Evolutionary conservation across 30 jellyfish, hydroid and myxozoan genomes (phyloP), one percentile per base, ranked within the genome.

Genomic region (Morbakka virulenta): DNA sequence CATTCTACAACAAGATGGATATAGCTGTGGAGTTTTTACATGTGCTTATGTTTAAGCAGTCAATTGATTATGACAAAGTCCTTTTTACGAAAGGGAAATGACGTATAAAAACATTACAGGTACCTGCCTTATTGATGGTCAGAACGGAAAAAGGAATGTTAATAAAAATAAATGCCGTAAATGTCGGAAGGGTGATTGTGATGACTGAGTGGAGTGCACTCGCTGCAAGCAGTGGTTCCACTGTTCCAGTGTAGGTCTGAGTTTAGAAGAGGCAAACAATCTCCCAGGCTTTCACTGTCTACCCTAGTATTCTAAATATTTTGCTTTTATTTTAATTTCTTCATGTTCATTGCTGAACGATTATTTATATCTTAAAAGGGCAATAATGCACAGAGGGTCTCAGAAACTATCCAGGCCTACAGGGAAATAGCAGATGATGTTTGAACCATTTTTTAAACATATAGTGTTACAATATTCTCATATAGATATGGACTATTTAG

Each of bases 21-120:
- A 23, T 47, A 76, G 64, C 32, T 76, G 88, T 34, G 88, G 85
- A 6, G 87, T 76, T 29, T 76, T 57, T 64, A 84, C 64, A 31
- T 76, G 88, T 47, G 29, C 69, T 32, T 52, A 76, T 76, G 88
- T 53, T 28, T 3, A 32, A 53, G 23, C 21, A 53, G 25, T 32
- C 69, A 3, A 32, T 53, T 32, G 23, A 53, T 53, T n/a, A 53
- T 6, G 11, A 32, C 69, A 53, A 32, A 53, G 69, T n/a, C 25
- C 23, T 28, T n/a, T 53, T 28, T 28, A 20, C 11, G 69, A 53
- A 20, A 53, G 69, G 21, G 31, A 53, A 53, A 28, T n/a, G 21
- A 53, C 25, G 4, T 53, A 53, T 20, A 53, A 28, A 3, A 53
- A 53, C 31, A 53, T 53, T 20, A n/a, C 25, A n/a, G 69, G 69